Base-by-base conservation (phyloP, 92 coral and sea anemone genomes). In the Micromussa lordhowensis region DNA sequence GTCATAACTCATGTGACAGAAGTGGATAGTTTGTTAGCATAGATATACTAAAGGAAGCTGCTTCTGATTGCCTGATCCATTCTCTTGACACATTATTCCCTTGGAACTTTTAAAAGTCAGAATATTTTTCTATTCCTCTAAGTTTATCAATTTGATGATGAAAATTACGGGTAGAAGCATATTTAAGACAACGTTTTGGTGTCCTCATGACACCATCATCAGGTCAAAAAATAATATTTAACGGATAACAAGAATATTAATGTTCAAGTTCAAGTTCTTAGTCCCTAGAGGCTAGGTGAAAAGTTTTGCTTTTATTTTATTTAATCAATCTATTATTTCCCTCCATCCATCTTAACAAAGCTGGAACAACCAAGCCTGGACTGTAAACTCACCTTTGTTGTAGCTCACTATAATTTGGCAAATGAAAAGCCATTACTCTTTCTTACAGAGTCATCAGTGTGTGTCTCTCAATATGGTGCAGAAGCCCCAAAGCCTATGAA, bases 401-500 rank as follows among this genome's bases (percentile, higher is more conserved):
- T 54, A 13, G 59, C 59, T 54, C 18, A 54, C 18, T 54, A 54
- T 54, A 54, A 54, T 54, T 54, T 54, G 59, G 59, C 59, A 54
- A 54, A 16, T 54, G 4, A 1, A 18, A 54, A 58, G n/a, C 64
- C n/a, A 6, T 58, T 58, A 58, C n/a, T 58, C 64, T 58, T 74
- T 34, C 51, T 74, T 74, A 6, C 57, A 92, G 94, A 68, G 73
- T 92, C 24, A 84, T 92, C 29, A 53, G 92, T 28, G 30, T 84
- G 34, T 92, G 94, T 61, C 70, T 92, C 32, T 88, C 92, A 16
- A 76, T 92, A 14, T 92, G 94, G 94, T 71, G 74, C 53, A 63
- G 92, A 77, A 87, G 94, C 55, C 93, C 93, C 35, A 87, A 91
- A 51, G 93, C 93, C 48, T 86, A 91, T 58, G 22, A 75, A 51